A percentile compares a stretch with the other conserved stretches of the same genome.
These are phyloP conservation scores for Acholoe squamosa DNA, from an alignment of 2,888 invertebrate genomes.

Conservation along the genomic window DNA sequence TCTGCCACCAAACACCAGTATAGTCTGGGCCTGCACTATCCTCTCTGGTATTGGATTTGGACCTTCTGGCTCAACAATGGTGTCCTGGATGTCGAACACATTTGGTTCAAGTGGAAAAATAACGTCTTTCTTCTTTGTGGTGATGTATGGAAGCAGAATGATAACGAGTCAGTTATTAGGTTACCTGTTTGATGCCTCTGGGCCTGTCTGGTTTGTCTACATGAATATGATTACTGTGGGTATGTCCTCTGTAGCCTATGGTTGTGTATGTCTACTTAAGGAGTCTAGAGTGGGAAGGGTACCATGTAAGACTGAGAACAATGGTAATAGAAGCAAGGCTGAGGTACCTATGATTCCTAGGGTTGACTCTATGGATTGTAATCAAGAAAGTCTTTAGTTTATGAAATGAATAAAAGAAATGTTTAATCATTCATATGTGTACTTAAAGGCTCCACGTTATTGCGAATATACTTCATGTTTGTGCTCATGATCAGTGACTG, in stretches of 20 bases:
- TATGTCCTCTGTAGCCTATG: not conserved
- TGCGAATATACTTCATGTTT: no score
- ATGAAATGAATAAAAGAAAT: no score
- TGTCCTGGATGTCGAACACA: not conserved
- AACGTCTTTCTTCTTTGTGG: not conserved
- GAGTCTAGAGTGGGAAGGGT: no score
- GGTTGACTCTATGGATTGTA: no score
- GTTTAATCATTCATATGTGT: no score
- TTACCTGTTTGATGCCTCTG: not conserved
- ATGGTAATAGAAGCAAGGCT: no score
- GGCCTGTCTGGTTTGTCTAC: constrained; percentile 36
- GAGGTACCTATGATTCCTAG: no score
- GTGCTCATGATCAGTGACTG: no score
- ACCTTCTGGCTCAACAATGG: not conserved
- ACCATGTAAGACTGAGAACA: no score
- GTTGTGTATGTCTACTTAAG: no score
- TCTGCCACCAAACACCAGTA: not conserved
- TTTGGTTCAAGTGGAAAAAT: constrained; percentile 1
- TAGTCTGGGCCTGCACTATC: not conserved
- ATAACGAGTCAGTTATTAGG: not conserved
- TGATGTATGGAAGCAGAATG: not conserved
- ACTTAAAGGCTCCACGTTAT: no score
- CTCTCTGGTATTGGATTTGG: not conserved
- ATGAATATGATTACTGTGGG: constrained; percentile 38
- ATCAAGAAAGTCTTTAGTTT: no score